Base-by-base conservation (phyloP, 2,113 vertebrate genomes). In the Alouatta palliata region DNA sequence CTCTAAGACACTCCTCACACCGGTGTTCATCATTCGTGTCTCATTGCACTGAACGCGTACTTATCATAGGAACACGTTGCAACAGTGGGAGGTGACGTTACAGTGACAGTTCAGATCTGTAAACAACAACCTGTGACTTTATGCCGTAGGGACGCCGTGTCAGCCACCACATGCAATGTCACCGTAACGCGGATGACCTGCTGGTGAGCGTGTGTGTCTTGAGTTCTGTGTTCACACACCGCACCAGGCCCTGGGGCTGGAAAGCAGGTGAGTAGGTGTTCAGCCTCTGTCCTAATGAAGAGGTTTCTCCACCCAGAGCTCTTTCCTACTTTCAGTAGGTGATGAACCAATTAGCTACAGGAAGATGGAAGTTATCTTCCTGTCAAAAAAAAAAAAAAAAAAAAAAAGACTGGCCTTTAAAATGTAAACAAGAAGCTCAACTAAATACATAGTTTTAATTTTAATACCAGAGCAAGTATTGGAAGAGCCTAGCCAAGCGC, bases 41-140 rank as follows among this genome's bases (percentile, higher is more conserved):
- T 68, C 35, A 0, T 21, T 5, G 40, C 76, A 13, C 9, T 6
- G 21, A n/a, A n/a, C 19, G 43, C 2, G 8, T 5, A 0, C 40
- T 16, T 23, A 6, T 21, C 45, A 0, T 9, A 23, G 8, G 61
- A 58, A 6, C 8, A 5, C n/a, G 0, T 0, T 8, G 10, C 10
- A 6, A 7, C 12, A 1, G 49, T n/a, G 35, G 1, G 77, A 8
- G 1, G 6, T 14, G 8, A 6, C n/a, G 1, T 17, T 6, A 0
- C 8, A 7, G 0, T 2, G 2, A 19, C 1, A 43, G n/a, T 8
- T 25, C 40, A 1, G n/a, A 4, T 0, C 40, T 1, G 16, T 3
- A 4, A 1, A 35, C 68, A n/a, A 71, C 35, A 10, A 10, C 17
- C 71, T 14, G 25, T 17, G 25, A 45, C 1, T 32, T 12, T 30